Evolutionary conservation across 2,797 vertebrate species (phyloP).

Genomic region (Argya squamiceps): DNA sequence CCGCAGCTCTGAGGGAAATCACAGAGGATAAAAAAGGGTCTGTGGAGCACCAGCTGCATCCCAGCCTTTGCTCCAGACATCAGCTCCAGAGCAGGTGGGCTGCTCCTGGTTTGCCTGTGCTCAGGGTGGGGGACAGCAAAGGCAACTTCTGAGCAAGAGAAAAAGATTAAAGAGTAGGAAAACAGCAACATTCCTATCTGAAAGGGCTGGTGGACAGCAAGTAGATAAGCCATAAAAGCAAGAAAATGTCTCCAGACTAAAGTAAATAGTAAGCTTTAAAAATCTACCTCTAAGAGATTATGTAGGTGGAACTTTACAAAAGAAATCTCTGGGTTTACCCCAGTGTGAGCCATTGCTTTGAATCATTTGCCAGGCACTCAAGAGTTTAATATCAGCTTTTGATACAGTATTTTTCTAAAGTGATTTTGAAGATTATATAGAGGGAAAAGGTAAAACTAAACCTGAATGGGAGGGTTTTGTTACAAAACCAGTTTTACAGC

Average conservation of each 20-base stretch:
- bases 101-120: not conserved
- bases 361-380: constrained; percentile 50
- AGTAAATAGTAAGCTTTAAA: constrained; percentile 41
- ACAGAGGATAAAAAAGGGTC: not conserved
- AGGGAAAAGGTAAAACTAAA: constrained; percentile 59
- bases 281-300: constrained; percentile 44
- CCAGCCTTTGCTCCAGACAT: not conserved
- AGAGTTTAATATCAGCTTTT: constrained; percentile 58
- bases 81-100: not conserved
- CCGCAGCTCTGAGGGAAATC: not conserved
- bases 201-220: not conserved
- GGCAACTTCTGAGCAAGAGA: not conserved
- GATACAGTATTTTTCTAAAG: constrained; percentile 41
- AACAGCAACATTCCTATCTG: not conserved
- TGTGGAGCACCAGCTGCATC: not conserved
- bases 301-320: constrained; percentile 35
- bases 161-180: not conserved
- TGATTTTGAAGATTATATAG: constrained; percentile 41
- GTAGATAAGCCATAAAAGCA: constrained; percentile 50
- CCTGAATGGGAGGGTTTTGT: constrained; percentile 28
- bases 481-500: not conserved
- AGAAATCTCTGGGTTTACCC: constrained; percentile 29
- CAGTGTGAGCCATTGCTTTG: constrained; percentile 1
- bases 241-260: constrained; percentile 22
- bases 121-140: not conserved